Conservation (phyloP, 1,140 invertebrate species). For the Sinonovacula constricta region DNA sequence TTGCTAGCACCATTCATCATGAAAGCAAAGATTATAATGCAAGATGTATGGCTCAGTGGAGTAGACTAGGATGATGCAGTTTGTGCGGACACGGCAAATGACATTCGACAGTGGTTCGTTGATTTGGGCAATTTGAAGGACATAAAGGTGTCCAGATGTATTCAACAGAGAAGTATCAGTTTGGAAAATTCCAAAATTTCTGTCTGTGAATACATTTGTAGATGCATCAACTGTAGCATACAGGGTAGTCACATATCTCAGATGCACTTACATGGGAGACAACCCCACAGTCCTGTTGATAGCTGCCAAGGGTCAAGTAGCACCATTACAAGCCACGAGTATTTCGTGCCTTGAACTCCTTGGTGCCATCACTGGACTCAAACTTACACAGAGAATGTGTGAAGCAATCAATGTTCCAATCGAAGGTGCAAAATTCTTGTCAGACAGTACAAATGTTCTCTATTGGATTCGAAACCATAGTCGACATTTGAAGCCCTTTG, state of each 20-base stretch:
- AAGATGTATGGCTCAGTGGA: conserved; percentile 2
- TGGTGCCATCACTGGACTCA: conserved; percentile 20
- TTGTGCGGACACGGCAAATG: neutral
- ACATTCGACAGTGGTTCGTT: neutral
- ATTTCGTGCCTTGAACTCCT: conserved; percentile 33
- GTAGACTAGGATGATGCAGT: conserved; percentile 9
- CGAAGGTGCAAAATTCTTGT: conserved; percentile 24
- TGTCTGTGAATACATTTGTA: neutral
- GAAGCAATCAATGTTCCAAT: conserved; percentile 7
- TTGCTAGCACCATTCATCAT: conserved; percentile 2
- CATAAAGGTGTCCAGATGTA: neutral
- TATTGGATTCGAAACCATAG: conserved; percentile 42
- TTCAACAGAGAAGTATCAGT: neutral
- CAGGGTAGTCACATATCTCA: conserved; percentile 1
- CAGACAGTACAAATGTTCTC: conserved; percentile 51
- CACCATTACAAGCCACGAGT: conserved; percentile 15
- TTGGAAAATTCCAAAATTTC: neutral
- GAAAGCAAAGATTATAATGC: conserved; percentile 4
- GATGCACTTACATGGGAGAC: no score
- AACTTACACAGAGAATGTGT: conserved; percentile 8
- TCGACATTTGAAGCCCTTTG: conserved; percentile 37
- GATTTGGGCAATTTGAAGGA: neutral
- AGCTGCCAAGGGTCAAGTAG: no score
- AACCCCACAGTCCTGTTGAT: neutral
- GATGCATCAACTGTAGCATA: conserved; percentile 23